Evolutionary conservation across 2,113 vertebrate genomes (phyloP).

Genomic region (Psilopsiagon aurifrons): DNA sequence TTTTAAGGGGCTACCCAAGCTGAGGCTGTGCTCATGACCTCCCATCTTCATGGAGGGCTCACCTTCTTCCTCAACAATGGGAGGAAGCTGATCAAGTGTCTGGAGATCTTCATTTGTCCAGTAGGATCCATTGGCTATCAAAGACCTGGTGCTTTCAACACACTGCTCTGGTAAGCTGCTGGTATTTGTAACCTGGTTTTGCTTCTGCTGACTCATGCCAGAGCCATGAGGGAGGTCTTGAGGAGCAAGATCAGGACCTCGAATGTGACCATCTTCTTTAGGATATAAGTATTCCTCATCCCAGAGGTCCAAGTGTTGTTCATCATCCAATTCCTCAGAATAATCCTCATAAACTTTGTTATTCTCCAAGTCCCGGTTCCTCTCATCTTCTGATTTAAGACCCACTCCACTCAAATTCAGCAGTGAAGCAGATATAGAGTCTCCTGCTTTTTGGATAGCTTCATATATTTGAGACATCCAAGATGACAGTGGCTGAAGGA

Average conservation of each 20-base stretch:
- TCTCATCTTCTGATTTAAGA: conserved; percentile 46
- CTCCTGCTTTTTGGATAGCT: conserved; percentile 78
- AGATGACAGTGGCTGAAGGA: conserved; percentile 77
- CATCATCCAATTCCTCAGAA: conserved; percentile 61
- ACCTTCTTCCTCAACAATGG: conserved; percentile 78
- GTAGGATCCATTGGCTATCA: background rate
- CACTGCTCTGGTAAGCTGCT: background rate
- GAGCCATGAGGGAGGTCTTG: background rate
- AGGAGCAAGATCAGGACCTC: background rate
- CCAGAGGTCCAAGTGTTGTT: conserved; percentile 37
- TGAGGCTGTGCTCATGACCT: background rate
- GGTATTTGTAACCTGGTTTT: background rate
- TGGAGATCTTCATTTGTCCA: conserved; percentile 48
- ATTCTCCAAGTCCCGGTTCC: conserved; percentile 56
- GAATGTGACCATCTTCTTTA: conserved; percentile 28
- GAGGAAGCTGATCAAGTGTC: conserved; percentile 53
- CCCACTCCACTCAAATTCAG: conserved; percentile 66
- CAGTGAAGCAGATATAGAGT: conserved; percentile 71
- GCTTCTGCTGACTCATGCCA: background rate
- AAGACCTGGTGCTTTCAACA: background rate
- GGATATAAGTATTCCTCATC: conserved; percentile 39
- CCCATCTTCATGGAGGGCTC: conserved; percentile 50
- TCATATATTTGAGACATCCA: conserved; percentile 83
- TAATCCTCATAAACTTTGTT: conserved; percentile 40
- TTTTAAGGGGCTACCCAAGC: conserved; percentile 50